These are phyloP conservation scores for Cassiopea xamachana DNA, from an alignment of 30 jellyfish, hydroid and myxozoan genomes.

Conservation along the genomic window DNA sequence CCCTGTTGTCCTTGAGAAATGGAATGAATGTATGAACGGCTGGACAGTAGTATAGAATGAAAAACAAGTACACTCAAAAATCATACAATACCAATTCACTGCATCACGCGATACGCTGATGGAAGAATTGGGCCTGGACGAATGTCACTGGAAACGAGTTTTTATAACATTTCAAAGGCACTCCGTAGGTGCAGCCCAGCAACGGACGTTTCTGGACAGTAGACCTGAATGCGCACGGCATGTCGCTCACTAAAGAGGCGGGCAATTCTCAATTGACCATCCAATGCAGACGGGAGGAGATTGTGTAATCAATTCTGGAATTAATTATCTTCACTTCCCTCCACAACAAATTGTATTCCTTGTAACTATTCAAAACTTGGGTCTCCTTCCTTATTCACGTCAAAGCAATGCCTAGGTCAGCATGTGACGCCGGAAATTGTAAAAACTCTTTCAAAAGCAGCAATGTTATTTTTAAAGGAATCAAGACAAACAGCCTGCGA, in stretches of 20 bases:
- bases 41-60: not conserved
- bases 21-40: not conserved
- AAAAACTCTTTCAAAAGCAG: too few relatives aligned
- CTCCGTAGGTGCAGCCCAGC: not conserved
- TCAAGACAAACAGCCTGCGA: too few relatives aligned
- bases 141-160: not conserved
- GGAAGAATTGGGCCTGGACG: not conserved
- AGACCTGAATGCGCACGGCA: slow-evolving; percentile 6
- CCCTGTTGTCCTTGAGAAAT: not conserved
- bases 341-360: too few relatives aligned
- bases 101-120: slow-evolving; percentile 10
- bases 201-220: not conserved
- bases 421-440: too few relatives aligned
- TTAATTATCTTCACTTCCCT: too few relatives aligned
- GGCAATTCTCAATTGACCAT: not conserved
- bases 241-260: not conserved
- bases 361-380: too few relatives aligned
- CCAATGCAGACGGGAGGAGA: not conserved
- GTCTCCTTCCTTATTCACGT: too few relatives aligned
- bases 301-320: not conserved
- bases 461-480: too few relatives aligned
- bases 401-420: too few relatives aligned
- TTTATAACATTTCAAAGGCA: not conserved
- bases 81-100: not conserved
- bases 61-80: not conserved